These are phyloP conservation scores for Pteropus rufus DNA, from an alignment of 2,797 vertebrate genomes.

Conservation along the genomic window DNA sequence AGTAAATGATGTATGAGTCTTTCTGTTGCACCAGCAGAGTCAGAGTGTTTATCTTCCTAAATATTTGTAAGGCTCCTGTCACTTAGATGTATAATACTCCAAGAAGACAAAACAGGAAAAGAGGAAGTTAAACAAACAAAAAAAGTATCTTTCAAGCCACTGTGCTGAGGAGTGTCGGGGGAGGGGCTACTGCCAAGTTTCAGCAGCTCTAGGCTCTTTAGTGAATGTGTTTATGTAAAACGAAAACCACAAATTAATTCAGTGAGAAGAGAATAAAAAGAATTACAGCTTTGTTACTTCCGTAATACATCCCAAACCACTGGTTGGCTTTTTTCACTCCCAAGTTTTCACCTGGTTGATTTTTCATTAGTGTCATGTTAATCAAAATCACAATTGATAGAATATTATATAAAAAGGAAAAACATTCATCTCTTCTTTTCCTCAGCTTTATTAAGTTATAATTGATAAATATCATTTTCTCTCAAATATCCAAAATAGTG, in stretches of 20 bases:
- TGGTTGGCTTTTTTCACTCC: background rate
- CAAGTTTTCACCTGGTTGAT: background rate
- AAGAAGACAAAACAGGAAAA: conserved; percentile 16
- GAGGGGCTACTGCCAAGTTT: background rate
- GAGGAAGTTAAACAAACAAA: background rate
- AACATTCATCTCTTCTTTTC: background rate
- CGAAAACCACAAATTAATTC: conserved; percentile 30
- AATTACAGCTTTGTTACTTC: background rate
- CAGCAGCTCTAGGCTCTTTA: background rate
- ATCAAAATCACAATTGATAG: background rate
- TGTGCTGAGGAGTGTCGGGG: background rate
- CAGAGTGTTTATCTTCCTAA: conserved; percentile 53
- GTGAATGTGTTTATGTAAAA: background rate
- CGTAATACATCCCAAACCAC: background rate
- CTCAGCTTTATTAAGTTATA: background rate
- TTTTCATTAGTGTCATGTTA: background rate
- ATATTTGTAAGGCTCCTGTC: conserved; percentile 47
- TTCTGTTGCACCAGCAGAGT: conserved; percentile 17
- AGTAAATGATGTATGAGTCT: conserved; percentile 1
- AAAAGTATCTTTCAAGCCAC: background rate
- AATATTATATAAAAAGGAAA: background rate
- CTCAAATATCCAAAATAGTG: background rate
- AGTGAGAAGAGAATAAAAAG: background rate
- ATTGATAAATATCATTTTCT: background rate
- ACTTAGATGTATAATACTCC: conserved; percentile 41